Percentiles rank a stretch among this genome's conserved stretches.
phyloP scores from a whole-genome alignment of 35 echinoderm and acorn worm species.

The Acanthaster planci region DNA sequence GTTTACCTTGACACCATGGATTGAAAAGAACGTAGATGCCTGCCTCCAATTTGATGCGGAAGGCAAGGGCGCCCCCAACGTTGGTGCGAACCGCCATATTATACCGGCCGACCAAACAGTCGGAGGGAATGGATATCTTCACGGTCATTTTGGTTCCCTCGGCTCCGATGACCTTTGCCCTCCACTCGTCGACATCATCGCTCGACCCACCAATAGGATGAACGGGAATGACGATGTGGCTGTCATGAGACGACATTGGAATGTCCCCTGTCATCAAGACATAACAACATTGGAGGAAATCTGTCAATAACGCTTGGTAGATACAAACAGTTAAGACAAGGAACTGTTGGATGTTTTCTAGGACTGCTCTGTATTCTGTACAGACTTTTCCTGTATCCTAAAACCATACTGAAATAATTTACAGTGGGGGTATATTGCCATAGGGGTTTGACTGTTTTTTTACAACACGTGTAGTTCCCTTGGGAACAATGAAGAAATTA shows the following conservation, averaged over 20 bases:
- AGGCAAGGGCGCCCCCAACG: conserved; percentile 47
- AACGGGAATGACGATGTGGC: conserved; percentile 35
- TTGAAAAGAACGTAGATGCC: conserved; percentile 86
- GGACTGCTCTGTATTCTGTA: too few relatives aligned
- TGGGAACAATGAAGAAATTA: too few relatives aligned
- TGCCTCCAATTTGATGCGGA: conserved; percentile 52
- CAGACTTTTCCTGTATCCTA: too few relatives aligned
- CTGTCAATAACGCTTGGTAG: too few relatives aligned
- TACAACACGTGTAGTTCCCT: too few relatives aligned
- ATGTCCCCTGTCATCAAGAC: conserved; percentile 23
- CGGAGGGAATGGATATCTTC: conserved; percentile 51
- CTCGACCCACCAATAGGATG: conserved; percentile 5
- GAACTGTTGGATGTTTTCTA: too few relatives aligned
- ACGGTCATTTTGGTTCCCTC: conserved; percentile 52
- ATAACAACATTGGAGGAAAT: too few relatives aligned
- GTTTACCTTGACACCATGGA: conserved; percentile 73
- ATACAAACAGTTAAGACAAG: too few relatives aligned
- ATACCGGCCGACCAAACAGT: conserved; percentile 62
- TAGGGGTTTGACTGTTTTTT: too few relatives aligned
- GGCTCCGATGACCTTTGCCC: conserved; percentile 52
- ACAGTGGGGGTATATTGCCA: too few relatives aligned
- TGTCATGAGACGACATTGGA: conserved; percentile 54
- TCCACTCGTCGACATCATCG: conserved; percentile 53
- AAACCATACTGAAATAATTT: too few relatives aligned
- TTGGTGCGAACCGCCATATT: conserved; percentile 59